Evolutionary conservation across 2,797 vertebrate genomes (phyloP).

Genomic region (Antennarius maculatus): DNA sequence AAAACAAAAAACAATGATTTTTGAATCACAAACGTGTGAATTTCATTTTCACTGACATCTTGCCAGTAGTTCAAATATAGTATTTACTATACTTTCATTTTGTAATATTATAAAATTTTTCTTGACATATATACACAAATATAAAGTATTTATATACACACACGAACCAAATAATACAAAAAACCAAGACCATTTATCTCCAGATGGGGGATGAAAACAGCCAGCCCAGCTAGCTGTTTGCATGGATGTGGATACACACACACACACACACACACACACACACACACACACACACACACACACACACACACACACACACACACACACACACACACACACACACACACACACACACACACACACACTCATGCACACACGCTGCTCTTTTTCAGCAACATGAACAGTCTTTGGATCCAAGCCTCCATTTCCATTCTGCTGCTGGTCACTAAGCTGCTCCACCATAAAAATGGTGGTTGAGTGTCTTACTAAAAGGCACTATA

Average conservation of each 20-base stretch:
- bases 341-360: slow-evolving; percentile 8
- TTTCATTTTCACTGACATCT: slow-evolving; percentile 72
- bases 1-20: slow-evolving; percentile 66
- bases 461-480: slow-evolving; percentile 16
- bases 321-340: slow-evolving; percentile 6
- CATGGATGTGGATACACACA: slow-evolving; percentile 11
- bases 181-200: slow-evolving; percentile 55
- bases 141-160: slow-evolving; percentile 69
- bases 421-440: slow-evolving; percentile 22
- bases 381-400: slow-evolving; percentile 27
- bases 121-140: slow-evolving; percentile 72
- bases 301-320: not conserved
- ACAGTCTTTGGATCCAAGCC: slow-evolving; percentile 11
- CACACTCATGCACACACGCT: not conserved
- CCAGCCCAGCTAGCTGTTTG: slow-evolving; percentile 80
- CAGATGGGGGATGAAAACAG: slow-evolving; percentile 42
- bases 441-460: slow-evolving; percentile 23
- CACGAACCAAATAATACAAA: slow-evolving; percentile 51
- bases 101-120: slow-evolving; percentile 84
- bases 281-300: slow-evolving; percentile 1
- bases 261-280: slow-evolving; percentile 1
- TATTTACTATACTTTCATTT: slow-evolving; percentile 70
- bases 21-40: slow-evolving; percentile 60
- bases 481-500: slow-evolving; percentile 66
- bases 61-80: slow-evolving; percentile 70